Conservation (phyloP, 2,113 vertebrate genomes). For the Harpagus bidentatus region DNA sequence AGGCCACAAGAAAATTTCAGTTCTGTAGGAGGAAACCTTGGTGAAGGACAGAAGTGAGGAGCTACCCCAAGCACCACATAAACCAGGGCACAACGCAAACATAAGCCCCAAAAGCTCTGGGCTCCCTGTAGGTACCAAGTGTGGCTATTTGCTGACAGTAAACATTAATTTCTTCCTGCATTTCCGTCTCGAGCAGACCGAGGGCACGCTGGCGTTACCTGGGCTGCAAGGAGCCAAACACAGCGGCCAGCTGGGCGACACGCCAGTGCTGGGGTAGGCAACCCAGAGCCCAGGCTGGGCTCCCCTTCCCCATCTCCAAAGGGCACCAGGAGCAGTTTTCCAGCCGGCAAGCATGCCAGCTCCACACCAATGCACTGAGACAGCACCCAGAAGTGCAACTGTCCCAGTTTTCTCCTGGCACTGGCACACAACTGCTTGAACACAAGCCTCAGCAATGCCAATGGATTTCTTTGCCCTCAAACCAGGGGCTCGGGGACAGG, state of each 20-base stretch:
- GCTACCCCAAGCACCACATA: neutral
- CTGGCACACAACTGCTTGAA: neutral
- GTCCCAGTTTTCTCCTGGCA: conserved; percentile 38
- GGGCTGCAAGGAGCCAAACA: neutral
- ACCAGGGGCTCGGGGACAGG: neutral
- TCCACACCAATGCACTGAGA: conserved; percentile 21
- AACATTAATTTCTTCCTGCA: neutral
- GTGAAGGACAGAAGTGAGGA: neutral
- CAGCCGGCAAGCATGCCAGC: neutral
- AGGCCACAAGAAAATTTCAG: neutral
- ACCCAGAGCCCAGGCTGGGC: neutral
- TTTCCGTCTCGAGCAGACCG: neutral
- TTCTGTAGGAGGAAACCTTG: neutral
- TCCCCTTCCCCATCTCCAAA: neutral
- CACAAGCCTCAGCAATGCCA: neutral
- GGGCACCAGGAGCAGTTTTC: neutral
- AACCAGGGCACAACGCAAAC: neutral
- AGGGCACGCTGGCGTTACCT: neutral
- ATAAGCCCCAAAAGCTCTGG: neutral
- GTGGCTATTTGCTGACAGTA: neutral
- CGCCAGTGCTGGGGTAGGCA: neutral
- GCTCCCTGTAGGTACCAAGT: neutral
- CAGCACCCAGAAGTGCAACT: conserved; percentile 43
- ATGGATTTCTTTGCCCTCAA: neutral
- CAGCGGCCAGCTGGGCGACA: fast-evolving